phyloP scores from a whole-genome alignment of 2,113 vertebrate genomes.

The Platycercus adscitus region DNA sequence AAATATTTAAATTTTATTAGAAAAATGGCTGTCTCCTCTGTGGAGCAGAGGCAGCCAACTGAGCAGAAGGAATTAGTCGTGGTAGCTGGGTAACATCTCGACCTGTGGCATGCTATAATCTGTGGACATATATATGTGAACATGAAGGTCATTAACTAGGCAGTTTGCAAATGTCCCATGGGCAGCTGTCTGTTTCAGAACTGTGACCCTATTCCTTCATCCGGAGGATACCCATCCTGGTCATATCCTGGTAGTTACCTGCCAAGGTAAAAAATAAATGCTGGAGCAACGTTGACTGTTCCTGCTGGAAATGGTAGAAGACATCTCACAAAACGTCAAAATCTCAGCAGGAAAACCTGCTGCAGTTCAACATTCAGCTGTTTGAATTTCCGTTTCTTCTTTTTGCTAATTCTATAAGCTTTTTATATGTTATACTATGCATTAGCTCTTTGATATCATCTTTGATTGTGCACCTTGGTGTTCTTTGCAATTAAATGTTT shows the following conservation, averaged over 20 bases:
- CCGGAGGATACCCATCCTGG: accelerated
- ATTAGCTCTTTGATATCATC: not conserved
- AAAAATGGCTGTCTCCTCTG: not conserved
- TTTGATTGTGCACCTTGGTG: not conserved
- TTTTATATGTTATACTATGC: accelerated
- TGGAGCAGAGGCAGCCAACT: not conserved
- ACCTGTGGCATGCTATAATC: not conserved
- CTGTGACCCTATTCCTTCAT: not conserved
- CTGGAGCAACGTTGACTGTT: not conserved
- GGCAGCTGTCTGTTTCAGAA: not conserved
- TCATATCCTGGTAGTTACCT: not conserved
- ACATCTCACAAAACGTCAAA: not conserved
- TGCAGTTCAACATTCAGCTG: not conserved
- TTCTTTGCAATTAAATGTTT: not conserved
- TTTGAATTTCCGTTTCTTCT: not conserved
- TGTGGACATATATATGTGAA: not conserved
- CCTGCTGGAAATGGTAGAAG: not conserved
- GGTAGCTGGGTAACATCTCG: not conserved
- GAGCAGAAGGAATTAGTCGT: not conserved
- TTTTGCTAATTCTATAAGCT: not conserved
- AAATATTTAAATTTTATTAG: not conserved
- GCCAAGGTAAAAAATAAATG: not conserved
- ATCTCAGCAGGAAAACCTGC: not conserved
- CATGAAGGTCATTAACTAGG: not conserved
- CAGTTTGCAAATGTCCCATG: not conserved